Percentiles rank a stretch among this genome's conserved stretches.
Conservation (phyloP, 2,888 invertebrate species). For the Cephus sareptanus region DNA sequence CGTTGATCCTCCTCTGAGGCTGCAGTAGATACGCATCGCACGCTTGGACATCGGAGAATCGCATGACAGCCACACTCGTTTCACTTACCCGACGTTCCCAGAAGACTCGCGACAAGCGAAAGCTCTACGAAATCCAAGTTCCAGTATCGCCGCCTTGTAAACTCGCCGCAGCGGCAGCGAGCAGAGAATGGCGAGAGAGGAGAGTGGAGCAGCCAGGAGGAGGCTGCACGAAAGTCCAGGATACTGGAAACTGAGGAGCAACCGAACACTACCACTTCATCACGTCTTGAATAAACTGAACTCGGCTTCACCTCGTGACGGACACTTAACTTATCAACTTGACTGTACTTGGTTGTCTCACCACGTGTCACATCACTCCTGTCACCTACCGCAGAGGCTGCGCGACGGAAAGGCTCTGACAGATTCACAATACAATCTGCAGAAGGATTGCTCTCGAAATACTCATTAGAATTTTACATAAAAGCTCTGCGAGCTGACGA, state of each 20-base stretch:
- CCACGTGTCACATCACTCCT: not conserved
- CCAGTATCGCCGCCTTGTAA: not conserved
- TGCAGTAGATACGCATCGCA: too few species aligned
- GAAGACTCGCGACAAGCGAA: not conserved
- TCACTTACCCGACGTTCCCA: not conserved
- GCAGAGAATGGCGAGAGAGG: too few species aligned
- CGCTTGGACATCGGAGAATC: not conserved
- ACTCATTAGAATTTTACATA: not conserved
- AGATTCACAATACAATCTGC: not conserved
- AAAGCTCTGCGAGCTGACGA: not conserved
- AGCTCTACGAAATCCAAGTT: not conserved
- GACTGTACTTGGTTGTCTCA: not conserved
- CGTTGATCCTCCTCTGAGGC: too few species aligned
- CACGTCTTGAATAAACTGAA: not conserved
- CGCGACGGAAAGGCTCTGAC: not conserved
- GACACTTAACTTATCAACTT: not conserved
- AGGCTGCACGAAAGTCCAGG: not conserved
- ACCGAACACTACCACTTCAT: not conserved
- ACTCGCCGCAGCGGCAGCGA: not conserved
- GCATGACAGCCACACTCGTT: not conserved
- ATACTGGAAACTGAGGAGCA: not conserved
- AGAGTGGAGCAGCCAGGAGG: not conserved
- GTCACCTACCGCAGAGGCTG: not conserved
- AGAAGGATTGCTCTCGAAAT: not conserved
- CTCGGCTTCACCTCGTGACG: not conserved